Conservation (phyloP, 2,888 invertebrate species). For the Keiferia lycopersicella region DNA sequence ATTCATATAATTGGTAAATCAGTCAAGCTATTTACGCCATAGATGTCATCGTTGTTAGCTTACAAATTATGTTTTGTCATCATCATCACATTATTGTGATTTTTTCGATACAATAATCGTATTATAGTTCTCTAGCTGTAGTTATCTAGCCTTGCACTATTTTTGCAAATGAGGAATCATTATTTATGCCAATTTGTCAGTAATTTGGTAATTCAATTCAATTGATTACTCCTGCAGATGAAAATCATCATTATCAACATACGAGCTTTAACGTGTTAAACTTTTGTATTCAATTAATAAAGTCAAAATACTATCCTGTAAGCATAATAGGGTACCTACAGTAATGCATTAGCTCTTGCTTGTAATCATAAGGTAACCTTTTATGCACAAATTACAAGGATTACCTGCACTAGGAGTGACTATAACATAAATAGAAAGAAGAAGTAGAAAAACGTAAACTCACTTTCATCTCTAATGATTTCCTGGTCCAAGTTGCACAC, state of each 20-base stretch:
- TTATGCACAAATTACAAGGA: neutral
- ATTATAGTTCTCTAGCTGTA: neutral
- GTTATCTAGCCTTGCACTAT: neutral
- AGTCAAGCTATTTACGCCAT: too few species aligned
- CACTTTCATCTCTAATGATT: conserved; percentile 66
- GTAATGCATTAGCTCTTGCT: neutral
- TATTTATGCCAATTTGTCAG: too few species aligned
- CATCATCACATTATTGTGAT: neutral
- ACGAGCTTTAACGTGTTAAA: neutral
- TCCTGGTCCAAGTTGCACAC: conserved; percentile 34
- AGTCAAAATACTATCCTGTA: too few species aligned
- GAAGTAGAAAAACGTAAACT: conserved; percentile 43
- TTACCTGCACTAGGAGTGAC: neutral
- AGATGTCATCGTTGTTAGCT: conserved; percentile 25
- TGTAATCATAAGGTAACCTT: neutral
- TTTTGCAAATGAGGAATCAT: neutral
- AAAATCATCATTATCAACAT: too few species aligned
- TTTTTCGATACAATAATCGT: neutral
- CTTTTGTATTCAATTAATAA: neutral
- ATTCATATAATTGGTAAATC: conserved; percentile 39
- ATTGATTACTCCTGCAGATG: too few species aligned
- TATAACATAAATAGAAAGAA: neutral
- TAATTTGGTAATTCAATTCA: too few species aligned
- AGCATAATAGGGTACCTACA: too few species aligned
- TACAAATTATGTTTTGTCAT: neutral